Base-by-base conservation (phyloP, 2,113 vertebrate genomes). In the Prunella himalayana region DNA sequence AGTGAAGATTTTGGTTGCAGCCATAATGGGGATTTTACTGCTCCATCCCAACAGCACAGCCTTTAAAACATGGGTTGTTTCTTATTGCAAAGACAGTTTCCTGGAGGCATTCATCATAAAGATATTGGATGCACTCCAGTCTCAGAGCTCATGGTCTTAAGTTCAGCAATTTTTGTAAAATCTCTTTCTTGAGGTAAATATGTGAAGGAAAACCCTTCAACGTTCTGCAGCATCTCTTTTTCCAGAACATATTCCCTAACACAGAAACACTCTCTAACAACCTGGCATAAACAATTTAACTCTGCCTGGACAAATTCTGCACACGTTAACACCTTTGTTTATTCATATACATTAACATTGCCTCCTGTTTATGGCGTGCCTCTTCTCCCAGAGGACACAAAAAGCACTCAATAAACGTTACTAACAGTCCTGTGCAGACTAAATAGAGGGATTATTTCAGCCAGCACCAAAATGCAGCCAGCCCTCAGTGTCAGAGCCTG, bases 311-410 rank as follows among this genome's bases (percentile, higher is more conserved):
- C 92, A 95, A 73, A 94, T 82, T 75, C 76, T 91, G 80, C 82
- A 92, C 83, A 92, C 2, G 4, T 95, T 92, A 95, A 93, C 93
- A 95, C 92, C 94, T 93, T 91, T 93, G 92, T 94, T 96, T 96
- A 92, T 96, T 96, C 89, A 93, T 64, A 82, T 14, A 83, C 77
- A 90, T 92, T 93, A 95, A 92, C 68, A 86, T 72, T 21, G 5
- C 54, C 92, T 90, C 76, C 93, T 86, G 90, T 90, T 95, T 96
- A 94, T 71, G 57, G 88, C 76, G 33, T 81, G 54, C 69, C 69
- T 93, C 79, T 81, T 71, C 63, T 84, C 90, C 92, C 93, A 53
- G n/a, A 78, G 86, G 93, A 88, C 61, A 76, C 82, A 50, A 92
- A 94, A 93, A 92, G 33, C 90, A 90, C 76, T 86, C 64, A 31